Evolutionary conservation across 2,888 invertebrate genomes (phyloP).

Genomic region (Euphydryas editha): DNA sequence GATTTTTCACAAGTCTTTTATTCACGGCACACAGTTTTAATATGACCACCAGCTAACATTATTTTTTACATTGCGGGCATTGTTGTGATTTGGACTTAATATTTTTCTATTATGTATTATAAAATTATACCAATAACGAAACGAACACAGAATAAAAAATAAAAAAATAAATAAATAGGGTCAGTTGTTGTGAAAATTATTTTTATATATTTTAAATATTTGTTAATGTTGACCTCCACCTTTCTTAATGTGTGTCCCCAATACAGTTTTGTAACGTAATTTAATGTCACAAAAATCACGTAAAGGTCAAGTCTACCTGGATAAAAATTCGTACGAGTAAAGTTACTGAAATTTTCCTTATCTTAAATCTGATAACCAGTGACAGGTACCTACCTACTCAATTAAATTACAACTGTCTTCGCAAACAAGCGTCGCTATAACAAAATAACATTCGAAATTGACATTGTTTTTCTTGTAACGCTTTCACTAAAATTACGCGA

Average conservation of each 20-base stretch:
- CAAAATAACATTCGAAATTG: constrained; percentile 18
- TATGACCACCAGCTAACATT: constrained; percentile 50
- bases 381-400: constrained; percentile 10
- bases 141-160: neutral
- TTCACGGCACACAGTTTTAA: constrained; percentile 57
- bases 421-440: constrained; percentile 11
- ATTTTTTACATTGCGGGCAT: constrained; percentile 18
- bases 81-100: constrained; percentile 21
- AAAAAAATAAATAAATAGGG: neutral
- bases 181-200: neutral
- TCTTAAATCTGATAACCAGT: constrained; percentile 8
- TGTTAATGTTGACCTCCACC: neutral
- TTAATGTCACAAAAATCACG: constrained; percentile 1
- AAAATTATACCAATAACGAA: neutral
- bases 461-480: constrained; percentile 30
- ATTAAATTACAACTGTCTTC: constrained; percentile 8
- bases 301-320: constrained; percentile 10
- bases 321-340: neutral
- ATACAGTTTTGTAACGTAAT: constrained; percentile 9
- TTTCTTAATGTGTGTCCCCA: constrained; percentile 5
- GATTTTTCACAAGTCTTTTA: constrained; percentile 72
- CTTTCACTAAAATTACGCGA: constrained; percentile 44
- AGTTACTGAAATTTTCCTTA: constrained; percentile 6
- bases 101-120: neutral
- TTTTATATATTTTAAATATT: neutral